Evolutionary conservation across 2,113 vertebrate species (phyloP).

Genomic region (Ceyx melanurus): DNA sequence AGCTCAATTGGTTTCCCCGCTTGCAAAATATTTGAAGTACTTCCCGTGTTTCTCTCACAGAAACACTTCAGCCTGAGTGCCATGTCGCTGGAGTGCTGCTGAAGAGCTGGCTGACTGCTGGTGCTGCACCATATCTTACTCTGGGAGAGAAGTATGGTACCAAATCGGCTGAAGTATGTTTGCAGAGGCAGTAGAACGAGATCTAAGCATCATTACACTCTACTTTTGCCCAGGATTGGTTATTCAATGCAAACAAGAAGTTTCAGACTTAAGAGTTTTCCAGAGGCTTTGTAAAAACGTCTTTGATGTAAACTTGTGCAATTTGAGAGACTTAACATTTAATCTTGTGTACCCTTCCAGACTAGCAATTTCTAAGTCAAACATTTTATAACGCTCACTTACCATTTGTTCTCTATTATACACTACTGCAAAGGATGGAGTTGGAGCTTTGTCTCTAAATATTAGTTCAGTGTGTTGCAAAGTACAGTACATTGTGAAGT

Average conservation of each 20-base stretch:
- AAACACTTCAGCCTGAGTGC: background rate
- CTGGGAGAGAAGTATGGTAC: background rate
- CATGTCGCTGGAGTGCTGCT: background rate
- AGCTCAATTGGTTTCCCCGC: background rate
- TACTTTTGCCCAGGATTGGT: background rate
- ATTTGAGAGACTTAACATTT: constrained; percentile 7
- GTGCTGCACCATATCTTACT: background rate
- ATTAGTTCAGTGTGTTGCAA: background rate
- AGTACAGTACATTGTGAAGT: background rate
- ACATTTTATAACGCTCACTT: background rate
- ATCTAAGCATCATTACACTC: background rate
- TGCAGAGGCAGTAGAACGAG: background rate
- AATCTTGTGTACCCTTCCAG: constrained; percentile 22
- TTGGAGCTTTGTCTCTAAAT: background rate
- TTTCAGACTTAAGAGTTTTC: background rate
- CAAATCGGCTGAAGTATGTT: background rate
- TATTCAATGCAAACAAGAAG: background rate
- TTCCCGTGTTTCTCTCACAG: accelerated
- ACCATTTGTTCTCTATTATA: background rate
- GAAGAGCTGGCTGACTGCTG: background rate
- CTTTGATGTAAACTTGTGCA: background rate
- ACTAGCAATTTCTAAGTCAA: background rate
- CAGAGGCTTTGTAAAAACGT: background rate
- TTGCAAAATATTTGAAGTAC: background rate
- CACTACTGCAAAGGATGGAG: background rate